These are phyloP conservation scores for Eumerus sabulonum DNA, from an alignment of 2,888 invertebrate genomes.

Conservation along the genomic window DNA sequence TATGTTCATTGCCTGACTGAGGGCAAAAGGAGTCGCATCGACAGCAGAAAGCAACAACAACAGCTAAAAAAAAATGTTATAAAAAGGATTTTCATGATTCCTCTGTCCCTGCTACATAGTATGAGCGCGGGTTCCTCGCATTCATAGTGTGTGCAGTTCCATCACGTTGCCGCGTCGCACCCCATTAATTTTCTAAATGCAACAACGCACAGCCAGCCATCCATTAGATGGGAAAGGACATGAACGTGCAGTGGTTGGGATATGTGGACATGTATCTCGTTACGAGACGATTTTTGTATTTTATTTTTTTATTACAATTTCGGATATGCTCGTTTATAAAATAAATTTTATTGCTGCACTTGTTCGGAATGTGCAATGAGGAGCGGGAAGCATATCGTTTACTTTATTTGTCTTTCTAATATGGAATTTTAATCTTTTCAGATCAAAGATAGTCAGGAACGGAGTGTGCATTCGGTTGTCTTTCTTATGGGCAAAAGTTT, in stretches of 20 bases:
- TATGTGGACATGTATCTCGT: constrained; percentile 43
- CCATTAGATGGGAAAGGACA: constrained; percentile 60
- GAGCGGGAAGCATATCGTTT: not conserved
- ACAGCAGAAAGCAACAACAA: too few species aligned
- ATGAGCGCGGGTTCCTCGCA: not conserved
- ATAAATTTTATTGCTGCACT: not conserved
- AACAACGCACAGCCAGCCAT: constrained; percentile 43
- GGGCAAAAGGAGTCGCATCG: constrained; percentile 28
- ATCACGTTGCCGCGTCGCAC: constrained; percentile 66
- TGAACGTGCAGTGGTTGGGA: constrained; percentile 63
- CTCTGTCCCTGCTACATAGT: constrained; percentile 6
- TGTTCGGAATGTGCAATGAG: not conserved
- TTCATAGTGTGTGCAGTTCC: constrained; percentile 40
- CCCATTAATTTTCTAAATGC: constrained; percentile 63
- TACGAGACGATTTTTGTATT: constrained; percentile 10
- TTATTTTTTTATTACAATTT: constrained; percentile 13
- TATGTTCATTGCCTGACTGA: constrained; percentile 21
- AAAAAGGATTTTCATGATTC: constrained; percentile 56
- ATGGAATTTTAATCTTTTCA: not conserved
- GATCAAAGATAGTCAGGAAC: too few species aligned
- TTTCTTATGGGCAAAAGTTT: too few species aligned
- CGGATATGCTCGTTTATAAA: not conserved
- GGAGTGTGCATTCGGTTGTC: too few species aligned
- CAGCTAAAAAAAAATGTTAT: constrained; percentile 15
- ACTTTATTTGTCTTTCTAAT: not conserved